Conservation (phyloP, 1,140 invertebrate species). For the Reticulitermes speratus region DNA sequence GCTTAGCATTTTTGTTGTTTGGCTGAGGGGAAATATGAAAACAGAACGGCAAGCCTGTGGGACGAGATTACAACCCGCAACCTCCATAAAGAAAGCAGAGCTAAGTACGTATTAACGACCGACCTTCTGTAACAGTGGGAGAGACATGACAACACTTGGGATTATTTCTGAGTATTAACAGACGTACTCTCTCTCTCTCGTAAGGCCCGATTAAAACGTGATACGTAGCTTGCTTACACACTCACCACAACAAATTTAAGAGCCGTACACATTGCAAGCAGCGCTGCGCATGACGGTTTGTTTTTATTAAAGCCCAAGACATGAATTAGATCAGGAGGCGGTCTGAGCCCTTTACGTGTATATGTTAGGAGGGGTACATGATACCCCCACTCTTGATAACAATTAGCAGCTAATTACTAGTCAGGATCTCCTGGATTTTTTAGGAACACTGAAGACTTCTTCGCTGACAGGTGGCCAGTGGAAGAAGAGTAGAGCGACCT, state of each 20-base stretch:
- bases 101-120: no score
- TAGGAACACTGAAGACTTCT: background rate
- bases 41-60: no score
- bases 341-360: background rate
- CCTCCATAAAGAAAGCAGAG: no score
- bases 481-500: background rate
- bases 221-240: background rate
- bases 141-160: no score
- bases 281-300: background rate
- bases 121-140: no score
- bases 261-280: background rate
- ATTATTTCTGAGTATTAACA: no score
- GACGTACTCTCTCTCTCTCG: no score
- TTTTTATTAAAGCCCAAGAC: background rate
- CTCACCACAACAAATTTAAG: background rate
- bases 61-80: no score
- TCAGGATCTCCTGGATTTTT: slow-evolving; percentile 5
- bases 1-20: no score
- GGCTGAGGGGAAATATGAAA: no score
- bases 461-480: slow-evolving; percentile 15
- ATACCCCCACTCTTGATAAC: background rate
- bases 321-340: background rate
- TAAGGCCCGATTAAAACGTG: background rate
- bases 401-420: slow-evolving; percentile 1
- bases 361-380: background rate